phyloP scores from a whole-genome alignment of 1,140 invertebrate genomes.

The Asbolus verrucosus region DNA sequence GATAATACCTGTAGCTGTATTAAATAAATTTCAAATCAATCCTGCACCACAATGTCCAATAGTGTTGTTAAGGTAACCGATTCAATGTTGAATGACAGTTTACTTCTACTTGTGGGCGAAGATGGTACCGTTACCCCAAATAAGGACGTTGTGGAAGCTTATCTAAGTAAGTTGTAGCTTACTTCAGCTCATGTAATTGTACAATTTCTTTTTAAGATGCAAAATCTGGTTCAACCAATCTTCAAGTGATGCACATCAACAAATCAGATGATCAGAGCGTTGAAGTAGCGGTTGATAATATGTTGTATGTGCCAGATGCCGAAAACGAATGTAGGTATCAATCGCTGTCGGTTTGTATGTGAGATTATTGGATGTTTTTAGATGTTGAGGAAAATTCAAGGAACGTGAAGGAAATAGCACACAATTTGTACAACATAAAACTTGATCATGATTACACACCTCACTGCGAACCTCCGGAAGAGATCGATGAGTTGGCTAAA shows the following conservation, averaged over 20 bases:
- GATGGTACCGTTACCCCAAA: constrained; percentile 63
- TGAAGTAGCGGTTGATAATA: constrained; percentile 61
- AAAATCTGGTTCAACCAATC: constrained; percentile 57
- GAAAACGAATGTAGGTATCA: constrained; percentile 49
- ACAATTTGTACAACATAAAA: constrained; percentile 69
- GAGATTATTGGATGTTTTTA: no score
- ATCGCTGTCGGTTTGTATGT: no score
- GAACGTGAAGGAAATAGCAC: constrained; percentile 68
- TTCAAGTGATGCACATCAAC: constrained; percentile 62
- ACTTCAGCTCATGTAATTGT: background rate
- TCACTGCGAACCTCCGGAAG: constrained; percentile 52
- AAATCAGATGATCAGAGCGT: constrained; percentile 60
- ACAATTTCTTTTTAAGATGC: constrained; percentile 48
- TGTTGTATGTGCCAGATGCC: constrained; percentile 60
- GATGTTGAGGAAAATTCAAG: no score
- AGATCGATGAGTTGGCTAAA: constrained; percentile 60
- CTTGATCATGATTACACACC: constrained; percentile 78
- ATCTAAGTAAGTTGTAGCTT: constrained; percentile 60
- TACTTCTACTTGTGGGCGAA: constrained; percentile 60
- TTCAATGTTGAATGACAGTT: constrained; percentile 57
- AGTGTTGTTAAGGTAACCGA: constrained; percentile 63
- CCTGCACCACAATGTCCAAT: constrained; percentile 57
- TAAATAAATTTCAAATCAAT: no score
- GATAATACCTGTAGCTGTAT: no score
- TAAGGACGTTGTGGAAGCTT: constrained; percentile 61